Base-by-base conservation (phyloP, 2,797 vertebrate genomes). In the Monodelphis domestica region DNA sequence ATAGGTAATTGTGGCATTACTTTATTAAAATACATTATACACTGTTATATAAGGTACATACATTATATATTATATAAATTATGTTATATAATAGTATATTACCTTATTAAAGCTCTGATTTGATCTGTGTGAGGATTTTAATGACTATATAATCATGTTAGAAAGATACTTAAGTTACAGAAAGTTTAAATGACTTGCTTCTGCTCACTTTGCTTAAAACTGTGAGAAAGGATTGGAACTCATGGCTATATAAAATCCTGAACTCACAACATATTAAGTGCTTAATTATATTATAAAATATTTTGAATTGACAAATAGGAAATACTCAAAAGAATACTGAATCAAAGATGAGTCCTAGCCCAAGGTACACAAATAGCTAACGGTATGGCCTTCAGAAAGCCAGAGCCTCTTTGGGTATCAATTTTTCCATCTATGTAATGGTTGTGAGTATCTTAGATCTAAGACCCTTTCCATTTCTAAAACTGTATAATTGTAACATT, bases 401-500 rank as follows among this genome's bases (percentile, higher is more conserved):
- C 14, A 78, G 52, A 52, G 89, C 1, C 57, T 89, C n/a, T 92
- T 52, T 56, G 54, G 29, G 33, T 1, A 2, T 57, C 30, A 28
- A 2, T 56, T 92, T 91, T 26, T 54, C 59, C 63, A 89, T 0
- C 0, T 45, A 30, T 84, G 88, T 94, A 93, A 92, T 89, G 33
- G 88, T 78, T 15, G 0, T 10, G 5, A 78, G 38, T 26, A 28
- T 6, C 21, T 51, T 70, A 54, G 10, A 90, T 33, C 91, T 87
- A 29, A 30, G 94, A 50, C n/a, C 12, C 45, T 84, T 4, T 52
- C 38, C 29, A 90, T 2, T 91, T 89, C 55, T 63, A 90, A 93
- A 93, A 33, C 90, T 88, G 10, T 21, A 1, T 88, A 89, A 94
- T 88, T 6, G 3, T 84, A 89, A 94, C 15, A 87, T 88, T 56